phyloP scores from a whole-genome alignment of 2,888 invertebrate genomes.

The Lasius platythorax region DNA sequence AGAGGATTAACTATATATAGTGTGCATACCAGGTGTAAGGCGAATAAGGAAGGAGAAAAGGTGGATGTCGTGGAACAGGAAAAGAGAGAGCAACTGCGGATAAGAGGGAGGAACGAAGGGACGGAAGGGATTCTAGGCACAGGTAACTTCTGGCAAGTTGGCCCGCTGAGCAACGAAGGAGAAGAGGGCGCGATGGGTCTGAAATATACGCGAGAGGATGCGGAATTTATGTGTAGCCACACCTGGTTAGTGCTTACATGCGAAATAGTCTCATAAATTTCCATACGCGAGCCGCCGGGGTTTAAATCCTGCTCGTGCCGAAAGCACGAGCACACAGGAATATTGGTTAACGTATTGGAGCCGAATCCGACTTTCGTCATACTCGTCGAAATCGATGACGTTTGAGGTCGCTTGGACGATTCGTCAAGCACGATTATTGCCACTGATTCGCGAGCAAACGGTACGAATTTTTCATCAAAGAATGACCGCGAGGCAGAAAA shows the following conservation, averaged over 20 bases:
- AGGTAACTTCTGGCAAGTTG: constrained; percentile 84
- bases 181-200: constrained; percentile 76
- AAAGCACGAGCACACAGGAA: constrained; percentile 71
- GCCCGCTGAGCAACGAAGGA: constrained; percentile 77
- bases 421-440: background rate
- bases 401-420: constrained; percentile 3
- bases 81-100: constrained; percentile 29
- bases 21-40: constrained; percentile 68
- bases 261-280: constrained; percentile 85
- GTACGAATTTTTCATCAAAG: background rate
- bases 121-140: constrained; percentile 71
- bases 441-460: background rate
- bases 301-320: constrained; percentile 81
- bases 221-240: constrained; percentile 85
- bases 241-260: constrained; percentile 85
- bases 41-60: constrained; percentile 64
- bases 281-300: constrained; percentile 79
- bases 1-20: constrained; percentile 72
- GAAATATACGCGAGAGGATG: constrained; percentile 85
- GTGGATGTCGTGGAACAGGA: constrained; percentile 47
- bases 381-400: constrained; percentile 52
- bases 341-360: constrained; percentile 76
- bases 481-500: background rate
- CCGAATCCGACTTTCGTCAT: constrained; percentile 59
- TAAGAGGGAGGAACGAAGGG: constrained; percentile 41